phyloP scores from a whole-genome alignment of 2,797 vertebrate species.

The Rhynchonycteris naso region DNA sequence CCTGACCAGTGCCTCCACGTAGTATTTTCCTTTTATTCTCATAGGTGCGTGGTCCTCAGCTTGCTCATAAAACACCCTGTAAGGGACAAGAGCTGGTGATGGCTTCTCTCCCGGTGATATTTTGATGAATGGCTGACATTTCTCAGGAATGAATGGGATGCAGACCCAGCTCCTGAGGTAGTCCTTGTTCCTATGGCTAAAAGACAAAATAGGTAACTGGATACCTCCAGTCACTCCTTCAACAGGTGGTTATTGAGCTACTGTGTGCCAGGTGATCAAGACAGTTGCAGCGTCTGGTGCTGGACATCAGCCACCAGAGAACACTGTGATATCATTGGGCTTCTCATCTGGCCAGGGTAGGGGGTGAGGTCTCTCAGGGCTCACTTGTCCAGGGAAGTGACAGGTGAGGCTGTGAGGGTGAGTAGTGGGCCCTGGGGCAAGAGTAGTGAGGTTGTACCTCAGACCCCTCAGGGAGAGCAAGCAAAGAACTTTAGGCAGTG shows the following conservation, averaged over 20 bases:
- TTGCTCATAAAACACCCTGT: background rate
- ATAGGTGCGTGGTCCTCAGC: background rate
- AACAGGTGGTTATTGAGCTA: background rate
- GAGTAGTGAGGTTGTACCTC: background rate
- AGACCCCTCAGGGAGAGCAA: background rate
- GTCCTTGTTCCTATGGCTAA: background rate
- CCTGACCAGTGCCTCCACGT: background rate
- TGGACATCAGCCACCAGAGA: background rate
- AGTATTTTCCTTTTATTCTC: background rate
- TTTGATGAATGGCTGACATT: background rate
- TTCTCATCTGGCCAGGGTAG: background rate
- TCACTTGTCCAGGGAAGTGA: background rate
- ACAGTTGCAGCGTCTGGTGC: background rate
- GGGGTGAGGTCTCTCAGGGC: background rate
- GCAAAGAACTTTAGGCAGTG: background rate
- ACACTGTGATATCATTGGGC: background rate
- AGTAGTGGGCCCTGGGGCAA: background rate
- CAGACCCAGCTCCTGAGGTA: background rate
- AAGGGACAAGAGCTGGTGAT: background rate
- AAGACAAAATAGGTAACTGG: conserved; percentile 22
- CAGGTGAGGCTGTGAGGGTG: background rate
- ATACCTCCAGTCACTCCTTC: background rate
- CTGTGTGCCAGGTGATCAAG: background rate
- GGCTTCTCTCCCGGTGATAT: background rate
- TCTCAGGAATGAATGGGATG: background rate